Evolutionary conservation across 2,888 invertebrate species (phyloP).

Genomic region (Tyria jacobaeae): DNA sequence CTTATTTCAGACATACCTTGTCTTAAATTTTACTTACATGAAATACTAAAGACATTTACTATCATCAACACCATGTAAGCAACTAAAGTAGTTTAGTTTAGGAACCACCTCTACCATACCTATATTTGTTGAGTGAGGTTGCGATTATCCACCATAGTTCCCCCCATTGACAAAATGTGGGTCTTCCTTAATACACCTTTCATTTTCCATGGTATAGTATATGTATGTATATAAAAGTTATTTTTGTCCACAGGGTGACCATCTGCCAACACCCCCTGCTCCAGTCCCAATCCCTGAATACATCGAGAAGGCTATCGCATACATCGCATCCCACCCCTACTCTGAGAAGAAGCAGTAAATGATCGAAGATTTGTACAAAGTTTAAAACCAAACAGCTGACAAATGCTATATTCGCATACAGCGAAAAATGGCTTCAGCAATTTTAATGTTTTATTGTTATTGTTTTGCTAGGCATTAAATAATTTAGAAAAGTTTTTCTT

Average conservation of each 20-base stretch:
- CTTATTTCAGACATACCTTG: no score
- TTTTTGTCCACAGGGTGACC: conserved; percentile 58
- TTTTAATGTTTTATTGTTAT: conserved; percentile 40
- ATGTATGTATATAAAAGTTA: conserved; percentile 3
- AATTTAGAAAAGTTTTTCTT: conserved; percentile 45
- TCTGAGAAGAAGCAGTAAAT: conserved; percentile 46
- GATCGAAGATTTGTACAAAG: background rate
- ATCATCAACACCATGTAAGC: no score
- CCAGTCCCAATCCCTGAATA: conserved; percentile 79
- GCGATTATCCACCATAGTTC: no score
- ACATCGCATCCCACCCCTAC: conserved; percentile 79
- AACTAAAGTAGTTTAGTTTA: no score
- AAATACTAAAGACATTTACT: no score
- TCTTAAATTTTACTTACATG: no score
- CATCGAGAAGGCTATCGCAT: conserved; percentile 75
- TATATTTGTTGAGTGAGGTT: no score
- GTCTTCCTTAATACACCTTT: no score
- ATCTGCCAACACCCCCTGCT: conserved; percentile 68
- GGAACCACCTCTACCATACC: no score
- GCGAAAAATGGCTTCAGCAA: conserved; percentile 51
- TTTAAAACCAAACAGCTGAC: conserved; percentile 34
- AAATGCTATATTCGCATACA: conserved; percentile 27
- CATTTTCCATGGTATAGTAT: background rate
- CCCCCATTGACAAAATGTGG: no score
- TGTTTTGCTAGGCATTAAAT: conserved; percentile 52